Percentiles rank a stretch among this genome's conserved stretches.
Evolutionary conservation across 1,140 invertebrate species (phyloP).

Genomic region (Matsumurasca onukii): DNA sequence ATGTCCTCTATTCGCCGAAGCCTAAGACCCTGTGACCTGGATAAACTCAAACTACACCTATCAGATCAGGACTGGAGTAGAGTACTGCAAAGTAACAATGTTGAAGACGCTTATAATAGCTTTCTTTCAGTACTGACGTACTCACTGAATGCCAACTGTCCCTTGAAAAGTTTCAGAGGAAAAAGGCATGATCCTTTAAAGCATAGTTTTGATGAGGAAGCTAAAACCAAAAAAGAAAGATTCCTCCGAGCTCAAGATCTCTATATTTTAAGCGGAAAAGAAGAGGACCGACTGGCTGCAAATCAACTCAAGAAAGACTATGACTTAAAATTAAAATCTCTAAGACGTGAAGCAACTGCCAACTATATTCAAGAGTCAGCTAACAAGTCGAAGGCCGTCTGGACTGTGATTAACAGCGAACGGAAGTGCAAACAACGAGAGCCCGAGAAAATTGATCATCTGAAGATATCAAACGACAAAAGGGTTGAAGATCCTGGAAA

Average conservation of each 20-base stretch:
- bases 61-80: not conserved
- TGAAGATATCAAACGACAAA: not conserved
- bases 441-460: not conserved
- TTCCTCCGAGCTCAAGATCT: not conserved
- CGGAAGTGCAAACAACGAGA: not conserved
- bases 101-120: not conserved
- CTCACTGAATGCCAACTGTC: not conserved
- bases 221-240: no score
- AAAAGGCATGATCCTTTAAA: no score
- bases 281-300: not conserved
- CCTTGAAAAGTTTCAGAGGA: not conserved
- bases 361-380: not conserved
- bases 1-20: not conserved
- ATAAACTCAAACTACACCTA: not conserved
- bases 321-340: no score
- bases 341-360: not conserved
- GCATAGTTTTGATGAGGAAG: no score
- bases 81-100: not conserved
- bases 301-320: not conserved
- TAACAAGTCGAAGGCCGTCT: not conserved
- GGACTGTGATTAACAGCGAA: not conserved
- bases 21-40: not conserved
- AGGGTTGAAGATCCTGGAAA: not conserved
- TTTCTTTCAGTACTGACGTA: not conserved
- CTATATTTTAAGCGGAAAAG: constrained; percentile 1